Base-by-base conservation (phyloP, 2,888 invertebrate species). In the Eurytoma californica region DNA sequence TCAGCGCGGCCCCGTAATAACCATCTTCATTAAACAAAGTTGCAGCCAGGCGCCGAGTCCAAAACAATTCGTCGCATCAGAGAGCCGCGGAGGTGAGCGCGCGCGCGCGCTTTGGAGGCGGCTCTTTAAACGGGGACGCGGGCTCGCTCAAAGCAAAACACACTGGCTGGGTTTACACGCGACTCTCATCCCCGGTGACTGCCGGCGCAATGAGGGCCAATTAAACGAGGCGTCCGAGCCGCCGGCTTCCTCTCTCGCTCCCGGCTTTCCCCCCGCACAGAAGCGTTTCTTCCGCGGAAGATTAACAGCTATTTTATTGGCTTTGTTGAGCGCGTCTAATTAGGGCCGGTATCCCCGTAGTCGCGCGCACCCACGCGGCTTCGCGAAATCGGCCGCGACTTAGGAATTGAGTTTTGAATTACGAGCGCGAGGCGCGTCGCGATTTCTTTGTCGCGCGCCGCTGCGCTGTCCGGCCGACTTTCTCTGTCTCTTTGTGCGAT, bases 261-360 rank as follows among this genome's bases (percentile, higher is more conserved):
- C 18, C n/a, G 24, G 18, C 69, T 18, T 39, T 18, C 51, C 39
- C 39, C 58, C 49, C 49, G n/a, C 18, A 16, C 24, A 53, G n/a
- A 14, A 14, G 60, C 24, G 39, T 53, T n/a, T 57, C 49, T 28
- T 51, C 30, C 61, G 39, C 49, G 57, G 69, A 51, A 69, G 74
- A 77, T 77, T 78, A 75, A 79, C 75, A 72, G 78, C 76, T 69
- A 65, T 79, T 81, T 81, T 79, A 81, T 81, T 81, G 75, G 76
- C 78, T 66, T 72, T 58, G 70, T 67, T 57, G 49, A 55, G 60
- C 61, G 28, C 60, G 65, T 49, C 70, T 81, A 72, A 78, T 78
- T 78, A 65, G 75, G 1, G 60, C 66, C 47, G 66, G 28, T 57
- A 47, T 65, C n/a, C 63, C 60, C 51, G n/a, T 18, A 3, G 2